phyloP scores from a whole-genome alignment of 2,113 vertebrate species.

The Tragelaphus strepsiceros region DNA sequence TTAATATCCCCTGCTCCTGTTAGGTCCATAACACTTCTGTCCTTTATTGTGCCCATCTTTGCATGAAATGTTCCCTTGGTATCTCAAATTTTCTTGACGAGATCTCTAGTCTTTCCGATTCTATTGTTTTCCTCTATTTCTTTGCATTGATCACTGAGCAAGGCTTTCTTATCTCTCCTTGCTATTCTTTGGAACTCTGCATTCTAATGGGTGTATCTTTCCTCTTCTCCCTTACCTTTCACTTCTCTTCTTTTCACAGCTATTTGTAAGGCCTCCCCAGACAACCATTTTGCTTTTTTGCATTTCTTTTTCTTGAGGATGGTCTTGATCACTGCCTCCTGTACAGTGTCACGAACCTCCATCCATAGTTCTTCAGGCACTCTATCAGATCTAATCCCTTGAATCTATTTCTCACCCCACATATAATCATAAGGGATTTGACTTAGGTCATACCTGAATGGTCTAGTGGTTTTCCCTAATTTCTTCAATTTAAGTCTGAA shows the following conservation, averaged over 20 bases:
- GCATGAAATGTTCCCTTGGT: neutral
- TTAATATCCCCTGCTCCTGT: neutral
- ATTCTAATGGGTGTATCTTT: neutral
- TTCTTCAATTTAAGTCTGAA: neutral
- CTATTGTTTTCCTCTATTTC: neutral
- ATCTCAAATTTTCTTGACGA: neutral
- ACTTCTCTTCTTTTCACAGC: neutral
- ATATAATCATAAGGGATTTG: neutral
- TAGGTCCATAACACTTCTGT: neutral
- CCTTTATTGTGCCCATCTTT: neutral
- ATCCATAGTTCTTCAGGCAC: neutral
- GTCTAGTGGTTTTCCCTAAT: neutral
- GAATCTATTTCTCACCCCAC: neutral
- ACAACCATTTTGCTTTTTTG: neutral
- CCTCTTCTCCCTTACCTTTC: neutral
- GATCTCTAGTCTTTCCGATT: neutral
- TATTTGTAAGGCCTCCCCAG: neutral
- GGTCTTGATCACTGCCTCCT: neutral
- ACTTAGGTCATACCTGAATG: neutral
- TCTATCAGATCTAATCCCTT: neutral
- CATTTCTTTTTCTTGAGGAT: neutral
- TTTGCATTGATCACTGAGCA: neutral
- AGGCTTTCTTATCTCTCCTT: neutral
- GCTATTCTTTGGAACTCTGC: neutral
- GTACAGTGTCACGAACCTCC: neutral